These are phyloP conservation scores for Drosophila kambysellisi DNA, from an alignment of 2,888 invertebrate species.

Conservation along the genomic window DNA sequence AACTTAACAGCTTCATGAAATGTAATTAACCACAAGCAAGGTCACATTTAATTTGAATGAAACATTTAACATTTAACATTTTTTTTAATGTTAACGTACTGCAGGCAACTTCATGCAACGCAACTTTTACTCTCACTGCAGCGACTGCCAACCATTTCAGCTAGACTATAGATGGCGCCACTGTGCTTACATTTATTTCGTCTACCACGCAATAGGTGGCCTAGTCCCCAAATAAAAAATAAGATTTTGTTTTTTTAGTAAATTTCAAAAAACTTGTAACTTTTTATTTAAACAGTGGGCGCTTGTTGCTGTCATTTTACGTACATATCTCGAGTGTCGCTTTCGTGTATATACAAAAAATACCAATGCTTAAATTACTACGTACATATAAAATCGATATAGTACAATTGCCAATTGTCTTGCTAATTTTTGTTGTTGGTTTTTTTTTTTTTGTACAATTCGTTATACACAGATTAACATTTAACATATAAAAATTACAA, in stretches of 20 bases:
- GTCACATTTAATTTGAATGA: not conserved
- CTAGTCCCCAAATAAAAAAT: accelerated
- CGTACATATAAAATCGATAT: slow-evolving; percentile 53
- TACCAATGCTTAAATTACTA: slow-evolving; percentile 72
- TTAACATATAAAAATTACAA: slow-evolving; percentile 58
- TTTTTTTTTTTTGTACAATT: slow-evolving; percentile 63
- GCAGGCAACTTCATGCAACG: slow-evolving; percentile 13
- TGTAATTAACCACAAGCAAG: not conserved
- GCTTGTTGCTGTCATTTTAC: slow-evolving; percentile 42
- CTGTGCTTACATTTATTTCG: not conserved
- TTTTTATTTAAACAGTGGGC: slow-evolving; percentile 78
- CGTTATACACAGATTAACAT: slow-evolving; percentile 63
- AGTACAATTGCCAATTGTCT: slow-evolving; percentile 60
- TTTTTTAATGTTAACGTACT: not conserved
- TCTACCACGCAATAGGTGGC: not conserved
- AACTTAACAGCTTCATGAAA: not conserved
- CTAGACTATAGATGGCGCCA: slow-evolving; percentile 10
- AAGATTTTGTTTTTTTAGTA: slow-evolving; percentile 34
- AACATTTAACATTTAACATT: too few species aligned
- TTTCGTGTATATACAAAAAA: slow-evolving; percentile 62
- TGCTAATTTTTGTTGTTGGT: not conserved
- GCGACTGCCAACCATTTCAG: not conserved
- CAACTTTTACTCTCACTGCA: not conserved
- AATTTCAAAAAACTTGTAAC: slow-evolving; percentile 75
- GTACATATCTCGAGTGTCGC: slow-evolving; percentile 42